Conservation (phyloP, 2,113 vertebrate species). For the Phycodurus eques region DNA sequence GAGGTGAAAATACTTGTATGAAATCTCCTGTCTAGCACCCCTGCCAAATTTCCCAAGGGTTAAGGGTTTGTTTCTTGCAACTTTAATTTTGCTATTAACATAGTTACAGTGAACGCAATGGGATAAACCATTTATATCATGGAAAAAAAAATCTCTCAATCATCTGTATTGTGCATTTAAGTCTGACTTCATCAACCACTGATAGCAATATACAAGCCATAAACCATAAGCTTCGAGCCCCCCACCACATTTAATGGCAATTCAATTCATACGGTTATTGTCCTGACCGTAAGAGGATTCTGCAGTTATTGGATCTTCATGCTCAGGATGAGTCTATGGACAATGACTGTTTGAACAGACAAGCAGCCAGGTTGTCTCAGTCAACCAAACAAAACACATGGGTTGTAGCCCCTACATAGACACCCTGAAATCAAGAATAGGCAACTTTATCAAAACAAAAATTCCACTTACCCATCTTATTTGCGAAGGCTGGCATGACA, state of each 20-base stretch:
- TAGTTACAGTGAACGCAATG: too few relatives aligned
- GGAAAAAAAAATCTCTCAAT: too few relatives aligned
- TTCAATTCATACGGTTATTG: neutral
- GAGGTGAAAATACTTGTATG: neutral
- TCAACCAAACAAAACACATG: neutral
- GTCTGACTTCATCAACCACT: neutral
- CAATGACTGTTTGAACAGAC: neutral
- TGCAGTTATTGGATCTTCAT: neutral
- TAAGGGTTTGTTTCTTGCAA: too few relatives aligned
- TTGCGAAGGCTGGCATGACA: slow-evolving; percentile 80
- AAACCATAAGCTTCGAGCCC: neutral
- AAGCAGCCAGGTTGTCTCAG: neutral
- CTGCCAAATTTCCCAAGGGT: too few relatives aligned
- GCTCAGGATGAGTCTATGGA: neutral
- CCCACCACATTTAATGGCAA: neutral
- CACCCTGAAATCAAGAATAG: neutral
- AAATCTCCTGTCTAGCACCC: neutral
- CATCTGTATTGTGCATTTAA: too few relatives aligned
- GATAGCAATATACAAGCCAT: neutral
- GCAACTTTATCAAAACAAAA: neutral
- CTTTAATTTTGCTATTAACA: too few relatives aligned
- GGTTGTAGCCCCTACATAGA: neutral
- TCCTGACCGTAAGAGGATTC: neutral
- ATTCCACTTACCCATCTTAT: slow-evolving; percentile 83
- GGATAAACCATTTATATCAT: too few relatives aligned